A percentile compares a stretch with the other conserved stretches of the same genome.
phyloP scores from a whole-genome alignment of 2,888 invertebrate genomes.

The Ophion ventricosus region DNA sequence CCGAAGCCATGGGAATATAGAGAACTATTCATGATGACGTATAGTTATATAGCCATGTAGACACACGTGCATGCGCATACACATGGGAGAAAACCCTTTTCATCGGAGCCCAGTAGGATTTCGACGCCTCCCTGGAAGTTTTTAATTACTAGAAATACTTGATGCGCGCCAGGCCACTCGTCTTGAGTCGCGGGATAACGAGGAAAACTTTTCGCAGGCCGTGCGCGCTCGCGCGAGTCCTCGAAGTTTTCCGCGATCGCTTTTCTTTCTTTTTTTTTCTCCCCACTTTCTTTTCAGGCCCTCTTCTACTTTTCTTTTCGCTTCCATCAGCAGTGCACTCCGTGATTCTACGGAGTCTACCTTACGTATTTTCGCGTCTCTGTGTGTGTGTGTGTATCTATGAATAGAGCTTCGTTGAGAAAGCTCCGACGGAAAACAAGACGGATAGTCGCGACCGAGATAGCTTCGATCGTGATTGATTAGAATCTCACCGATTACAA shows the following conservation, averaged over 20 bases:
- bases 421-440: constrained; percentile 29
- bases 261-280: constrained; percentile 41
- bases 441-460: constrained; percentile 10
- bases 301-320: constrained; percentile 46
- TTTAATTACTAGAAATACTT: constrained; percentile 70
- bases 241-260: constrained; percentile 63
- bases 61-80: constrained; percentile 19
- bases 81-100: constrained; percentile 59
- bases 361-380: constrained; percentile 1
- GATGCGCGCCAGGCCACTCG: constrained; percentile 68
- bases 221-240: constrained; percentile 44
- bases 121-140: constrained; percentile 66
- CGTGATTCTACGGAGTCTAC: constrained; percentile 10
- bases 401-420: constrained; percentile 30
- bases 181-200: constrained; percentile 68
- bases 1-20: constrained; percentile 25
- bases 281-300: constrained; percentile 30
- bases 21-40: constrained; percentile 20
- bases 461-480: constrained; percentile 22
- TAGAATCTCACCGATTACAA: constrained; percentile 25
- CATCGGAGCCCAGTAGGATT: constrained; percentile 65
- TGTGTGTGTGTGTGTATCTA: neutral
- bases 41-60: constrained; percentile 21
- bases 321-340: constrained; percentile 26
- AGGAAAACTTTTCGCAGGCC: constrained; percentile 67